Conservation (phyloP, 2,888 invertebrate genomes). For the Hypomecis atomaria region DNA sequence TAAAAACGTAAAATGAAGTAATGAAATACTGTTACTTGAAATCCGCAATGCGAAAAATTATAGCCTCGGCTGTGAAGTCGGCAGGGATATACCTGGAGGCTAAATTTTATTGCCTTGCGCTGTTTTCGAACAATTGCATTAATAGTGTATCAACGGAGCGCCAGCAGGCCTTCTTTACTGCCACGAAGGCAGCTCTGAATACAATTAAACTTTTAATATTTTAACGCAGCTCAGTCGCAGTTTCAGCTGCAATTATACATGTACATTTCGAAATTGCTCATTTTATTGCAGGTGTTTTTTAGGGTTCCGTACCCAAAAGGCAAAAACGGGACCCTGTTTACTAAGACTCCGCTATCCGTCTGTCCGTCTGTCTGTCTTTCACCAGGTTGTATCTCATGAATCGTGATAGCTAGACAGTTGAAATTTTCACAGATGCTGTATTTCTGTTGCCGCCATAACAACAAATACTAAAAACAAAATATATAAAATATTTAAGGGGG, state of each 20-base stretch:
- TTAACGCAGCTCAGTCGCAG: constrained; percentile 67
- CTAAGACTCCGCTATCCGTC: no score
- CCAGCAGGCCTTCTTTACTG: constrained; percentile 73
- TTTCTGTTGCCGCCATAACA: no score
- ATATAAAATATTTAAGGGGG: no score
- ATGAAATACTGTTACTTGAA: constrained; percentile 62
- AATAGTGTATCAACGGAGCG: constrained; percentile 80
- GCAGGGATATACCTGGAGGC: constrained; percentile 78
- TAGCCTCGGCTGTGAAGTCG: constrained; percentile 72
- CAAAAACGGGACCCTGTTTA: no score
- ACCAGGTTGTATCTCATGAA: no score
- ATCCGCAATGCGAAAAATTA: constrained; percentile 84
- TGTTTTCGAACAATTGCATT: constrained; percentile 83
- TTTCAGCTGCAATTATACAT: constrained; percentile 41
- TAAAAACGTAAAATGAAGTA: constrained; percentile 55
- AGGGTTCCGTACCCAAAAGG: no score
- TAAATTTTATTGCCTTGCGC: constrained; percentile 77
- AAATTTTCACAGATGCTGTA: no score
- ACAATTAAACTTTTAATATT: constrained; percentile 81
- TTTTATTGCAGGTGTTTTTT: constrained; percentile 12
- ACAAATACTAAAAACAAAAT: no score
- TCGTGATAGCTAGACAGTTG: no score
- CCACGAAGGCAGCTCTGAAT: constrained; percentile 65
- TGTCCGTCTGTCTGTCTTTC: no score
- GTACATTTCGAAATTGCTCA: constrained; percentile 3